Evolutionary conservation across 1,140 invertebrate genomes (phyloP).

Genomic region (Leptopilina clavipes): DNA sequence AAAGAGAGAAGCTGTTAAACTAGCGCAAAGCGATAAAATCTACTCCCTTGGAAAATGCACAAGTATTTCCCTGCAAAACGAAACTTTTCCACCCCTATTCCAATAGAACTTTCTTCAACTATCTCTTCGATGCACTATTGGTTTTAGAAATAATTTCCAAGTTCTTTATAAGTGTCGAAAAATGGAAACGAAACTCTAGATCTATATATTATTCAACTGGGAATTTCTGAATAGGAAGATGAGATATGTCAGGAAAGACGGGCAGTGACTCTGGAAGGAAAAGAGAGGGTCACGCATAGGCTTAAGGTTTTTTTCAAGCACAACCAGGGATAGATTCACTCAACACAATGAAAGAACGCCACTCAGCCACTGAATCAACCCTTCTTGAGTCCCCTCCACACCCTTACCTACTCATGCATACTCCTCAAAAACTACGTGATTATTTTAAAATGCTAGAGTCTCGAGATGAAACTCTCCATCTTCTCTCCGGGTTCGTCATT

Average conservation of each 20-base stretch:
- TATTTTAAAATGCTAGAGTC: constrained; percentile 70
- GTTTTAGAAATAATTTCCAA: neutral
- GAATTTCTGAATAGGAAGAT: neutral
- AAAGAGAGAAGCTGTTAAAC: constrained; percentile 1
- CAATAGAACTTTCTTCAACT: too few species aligned
- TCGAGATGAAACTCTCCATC: constrained; percentile 55
- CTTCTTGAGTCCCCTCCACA: constrained; percentile 52
- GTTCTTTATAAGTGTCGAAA: neutral
- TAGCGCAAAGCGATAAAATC: neutral
- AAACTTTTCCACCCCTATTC: neutral
- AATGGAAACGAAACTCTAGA: too few species aligned
- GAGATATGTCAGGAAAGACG: constrained; percentile 1
- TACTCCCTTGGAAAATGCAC: neutral
- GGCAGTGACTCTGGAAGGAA: constrained; percentile 40
- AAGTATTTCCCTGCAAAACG: neutral
- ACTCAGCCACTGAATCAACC: constrained; percentile 68
- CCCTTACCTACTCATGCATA: constrained; percentile 57
- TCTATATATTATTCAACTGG: neutral
- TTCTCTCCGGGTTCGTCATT: constrained; percentile 34
- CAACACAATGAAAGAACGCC: constrained; percentile 63
- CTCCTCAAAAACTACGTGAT: constrained; percentile 71
- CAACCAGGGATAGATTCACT: constrained; percentile 53
- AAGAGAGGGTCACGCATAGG: constrained; percentile 40
- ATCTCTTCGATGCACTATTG: neutral
- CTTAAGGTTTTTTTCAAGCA: constrained; percentile 53